Conservation (phyloP, 2,888 invertebrate species). For the Heliconius hortense region DNA sequence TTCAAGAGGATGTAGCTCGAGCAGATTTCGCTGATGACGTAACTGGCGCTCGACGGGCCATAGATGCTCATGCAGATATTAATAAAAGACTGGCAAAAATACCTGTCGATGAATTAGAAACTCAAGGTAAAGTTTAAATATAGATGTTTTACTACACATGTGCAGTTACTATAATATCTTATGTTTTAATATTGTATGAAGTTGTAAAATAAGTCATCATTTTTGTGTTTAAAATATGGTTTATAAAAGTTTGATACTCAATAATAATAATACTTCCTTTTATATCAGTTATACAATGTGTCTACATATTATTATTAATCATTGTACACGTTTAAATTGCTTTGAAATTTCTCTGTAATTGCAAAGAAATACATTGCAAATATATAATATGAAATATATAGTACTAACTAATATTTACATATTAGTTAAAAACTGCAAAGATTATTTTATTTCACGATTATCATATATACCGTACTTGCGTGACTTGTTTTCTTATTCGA, state of each 20-base stretch:
- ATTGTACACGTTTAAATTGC: neutral
- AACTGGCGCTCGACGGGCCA: constrained; percentile 93
- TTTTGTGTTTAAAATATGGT: neutral
- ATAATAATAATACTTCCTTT: too few relatives aligned
- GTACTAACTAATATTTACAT: too few relatives aligned
- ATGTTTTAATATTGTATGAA: too few relatives aligned
- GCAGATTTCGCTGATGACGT: constrained; percentile 98
- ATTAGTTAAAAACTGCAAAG: neutral
- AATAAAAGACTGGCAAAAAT: constrained; percentile 96
- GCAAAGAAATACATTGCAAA: neutral
- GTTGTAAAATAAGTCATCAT: neutral
- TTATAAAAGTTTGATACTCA: neutral
- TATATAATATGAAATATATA: neutral
- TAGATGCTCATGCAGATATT: constrained; percentile 96
- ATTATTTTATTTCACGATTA: constrained; percentile 2
- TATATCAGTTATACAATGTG: neutral
- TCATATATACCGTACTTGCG: constrained; percentile 32
- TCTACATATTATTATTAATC: neutral
- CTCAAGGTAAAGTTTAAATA: constrained; percentile 85
- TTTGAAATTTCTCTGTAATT: neutral
- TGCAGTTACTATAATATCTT: neutral
- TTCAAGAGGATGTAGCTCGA: constrained; percentile 95
- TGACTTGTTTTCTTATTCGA: constrained; percentile 30
- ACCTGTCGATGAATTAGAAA: constrained; percentile 96
- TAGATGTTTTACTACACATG: neutral